Conservation (phyloP, 2,113 vertebrate species). For the Tachysurus fulvidraco region DNA sequence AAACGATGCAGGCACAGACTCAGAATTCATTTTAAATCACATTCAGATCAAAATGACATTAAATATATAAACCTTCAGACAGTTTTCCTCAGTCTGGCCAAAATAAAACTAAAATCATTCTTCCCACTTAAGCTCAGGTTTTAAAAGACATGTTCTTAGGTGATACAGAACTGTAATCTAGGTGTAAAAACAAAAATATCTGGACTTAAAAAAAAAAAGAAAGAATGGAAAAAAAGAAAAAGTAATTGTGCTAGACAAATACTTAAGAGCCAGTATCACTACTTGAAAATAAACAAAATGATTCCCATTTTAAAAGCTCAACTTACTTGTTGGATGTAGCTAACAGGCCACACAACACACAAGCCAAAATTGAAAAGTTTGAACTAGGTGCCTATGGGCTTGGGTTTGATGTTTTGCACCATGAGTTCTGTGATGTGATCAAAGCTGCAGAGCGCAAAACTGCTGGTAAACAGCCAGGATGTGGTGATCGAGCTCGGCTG, state of each 20-base stretch:
- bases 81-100: conserved; percentile 41
- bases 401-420: not conserved
- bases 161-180: conserved; percentile 42
- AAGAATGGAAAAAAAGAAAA: not conserved
- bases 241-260: conserved; percentile 35
- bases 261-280: conserved; percentile 38
- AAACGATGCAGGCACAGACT: conserved; percentile 49
- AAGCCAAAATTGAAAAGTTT: conserved; percentile 37
- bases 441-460: conserved; percentile 95
- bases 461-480: conserved; percentile 97
- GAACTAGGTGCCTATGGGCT: not conserved
- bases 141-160: conserved; percentile 57
- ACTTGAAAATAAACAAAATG: conserved; percentile 22
- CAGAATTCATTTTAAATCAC: conserved; percentile 62
- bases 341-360: conserved; percentile 44
- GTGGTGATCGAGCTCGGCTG: conserved; percentile 93
- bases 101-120: conserved; percentile 38
- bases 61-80: conserved; percentile 69
- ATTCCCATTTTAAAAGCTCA: conserved; percentile 21
- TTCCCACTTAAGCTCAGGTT: conserved; percentile 5
- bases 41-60: conserved; percentile 62
- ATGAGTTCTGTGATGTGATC: conserved; percentile 52
- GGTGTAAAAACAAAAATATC: conserved; percentile 44
- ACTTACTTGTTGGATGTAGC: conserved; percentile 24
- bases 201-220: not conserved